Base-by-base conservation (phyloP, 2,888 invertebrate genomes). In the Entomobrya multifasciata region DNA sequence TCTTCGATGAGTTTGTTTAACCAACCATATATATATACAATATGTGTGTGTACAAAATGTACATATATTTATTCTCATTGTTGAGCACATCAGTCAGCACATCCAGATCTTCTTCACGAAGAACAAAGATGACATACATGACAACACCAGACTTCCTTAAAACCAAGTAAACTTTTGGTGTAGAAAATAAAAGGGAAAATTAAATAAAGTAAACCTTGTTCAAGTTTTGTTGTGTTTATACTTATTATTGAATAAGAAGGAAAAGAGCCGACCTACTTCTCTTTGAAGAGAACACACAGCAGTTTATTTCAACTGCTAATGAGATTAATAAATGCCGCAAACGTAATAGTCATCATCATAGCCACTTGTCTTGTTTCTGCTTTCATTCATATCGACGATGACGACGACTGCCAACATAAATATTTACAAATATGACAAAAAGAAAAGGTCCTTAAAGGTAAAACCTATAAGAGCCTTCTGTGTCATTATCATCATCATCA, bases 1-100 rank as follows among this genome's bases (percentile, higher is more conserved):
- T 87, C 82, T 70, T 70, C 67, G 57, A 57, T 78, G 82, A 27
- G 78, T 87, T 87, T 81, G 87, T 78, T 87, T 87, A 87, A 87
- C 87, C 82, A 87, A 82, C 87, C 82, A 77, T 87, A n/a, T 20
- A 11, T 5, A 67, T 15, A 62, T 27, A 62, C n/a, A 67, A 85
- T 72, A 36, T 86, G 72, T 57, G 78, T 85, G 79, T 85, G 4
- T 8, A 36, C 4, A 36, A 4, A 4, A 8, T 36, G 36, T 36
- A 36, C 70, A 85, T 72, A n/a, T 86, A 72, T 57, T 85, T 85
- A 85, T 85, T n/a, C n/a, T n/a, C n/a, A n/a, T n/a, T n/a, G n/a
- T n/a, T n/a, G n/a, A n/a, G n/a, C n/a, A n/a, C n/a, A n/a, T n/a
- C n/a, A n/a, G n/a, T n/a, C n/a, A n/a, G n/a, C n/a, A n/a, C n/a